Conservation (phyloP, 2,797 vertebrate species). For the Sebastiscus tertius region DNA sequence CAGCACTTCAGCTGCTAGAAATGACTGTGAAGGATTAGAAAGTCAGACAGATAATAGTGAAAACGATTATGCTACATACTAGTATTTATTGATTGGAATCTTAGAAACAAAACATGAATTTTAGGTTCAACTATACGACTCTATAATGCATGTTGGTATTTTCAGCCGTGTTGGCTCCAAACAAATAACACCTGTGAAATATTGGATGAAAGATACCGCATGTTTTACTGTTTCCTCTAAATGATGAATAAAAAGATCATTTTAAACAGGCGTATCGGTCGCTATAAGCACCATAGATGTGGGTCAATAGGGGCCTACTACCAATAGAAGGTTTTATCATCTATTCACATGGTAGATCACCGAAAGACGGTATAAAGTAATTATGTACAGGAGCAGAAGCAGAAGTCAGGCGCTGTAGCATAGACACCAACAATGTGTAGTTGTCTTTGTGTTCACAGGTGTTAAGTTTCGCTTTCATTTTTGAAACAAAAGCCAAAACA, state of each 20-base stretch:
- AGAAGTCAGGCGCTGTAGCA: too few relatives aligned
- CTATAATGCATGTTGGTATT: not conserved
- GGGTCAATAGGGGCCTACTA: too few relatives aligned
- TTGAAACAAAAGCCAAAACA: too few relatives aligned
- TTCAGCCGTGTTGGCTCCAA: too few relatives aligned
- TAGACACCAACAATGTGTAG: too few relatives aligned
- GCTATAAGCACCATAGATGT: too few relatives aligned
- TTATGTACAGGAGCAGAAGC: too few relatives aligned
- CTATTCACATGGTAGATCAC: too few relatives aligned
- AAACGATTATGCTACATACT: not conserved
- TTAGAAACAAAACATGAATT: not conserved
- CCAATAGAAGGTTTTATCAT: too few relatives aligned
- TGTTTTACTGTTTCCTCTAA: constrained; percentile 5
- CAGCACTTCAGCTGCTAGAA: constrained; percentile 5
- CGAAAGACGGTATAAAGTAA: too few relatives aligned
- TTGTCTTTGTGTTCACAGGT: too few relatives aligned
- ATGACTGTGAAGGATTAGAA: not conserved
- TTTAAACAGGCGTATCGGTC: not conserved
- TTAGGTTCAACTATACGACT: not conserved
- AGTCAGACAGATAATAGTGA: not conserved
- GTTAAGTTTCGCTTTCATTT: too few relatives aligned
- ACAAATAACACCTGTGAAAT: constrained; percentile 12
- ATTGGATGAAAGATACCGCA: not conserved
- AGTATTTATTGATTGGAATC: not conserved
- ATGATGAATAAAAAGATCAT: constrained; percentile 1